phyloP scores from a whole-genome alignment of 1,140 invertebrate genomes.

The Pararge aegeria region DNA sequence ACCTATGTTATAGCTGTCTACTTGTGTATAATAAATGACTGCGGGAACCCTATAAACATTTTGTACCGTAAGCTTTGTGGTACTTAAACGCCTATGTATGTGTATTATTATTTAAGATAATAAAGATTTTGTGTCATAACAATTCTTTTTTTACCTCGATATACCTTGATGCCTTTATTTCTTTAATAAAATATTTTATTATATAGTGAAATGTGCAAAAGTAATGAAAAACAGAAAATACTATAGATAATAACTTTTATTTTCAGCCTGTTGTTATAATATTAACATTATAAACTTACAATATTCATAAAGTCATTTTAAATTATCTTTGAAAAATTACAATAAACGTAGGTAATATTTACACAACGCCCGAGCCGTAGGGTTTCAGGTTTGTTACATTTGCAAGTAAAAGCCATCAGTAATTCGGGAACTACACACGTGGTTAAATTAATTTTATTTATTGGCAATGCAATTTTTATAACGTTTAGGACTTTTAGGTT shows the following conservation, averaged over 20 bases:
- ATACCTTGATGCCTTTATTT: neutral
- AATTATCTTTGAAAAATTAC: too few species aligned
- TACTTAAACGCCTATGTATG: conserved; percentile 17
- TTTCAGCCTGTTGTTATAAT: neutral
- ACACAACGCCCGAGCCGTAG: too few species aligned
- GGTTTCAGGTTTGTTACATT: too few species aligned
- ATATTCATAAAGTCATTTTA: neutral
- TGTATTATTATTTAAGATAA: conserved; percentile 16
- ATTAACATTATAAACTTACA: neutral
- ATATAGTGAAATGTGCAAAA: neutral
- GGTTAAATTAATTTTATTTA: too few species aligned
- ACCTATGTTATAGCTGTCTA: too few species aligned
- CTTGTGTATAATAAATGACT: too few species aligned
- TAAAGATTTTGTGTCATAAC: conserved; percentile 23
- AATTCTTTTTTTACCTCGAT: neutral
- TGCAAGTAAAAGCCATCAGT: too few species aligned
- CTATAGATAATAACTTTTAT: conserved; percentile 3
- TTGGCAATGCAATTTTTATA: too few species aligned
- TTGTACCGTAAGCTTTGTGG: neutral
- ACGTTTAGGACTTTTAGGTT: too few species aligned
- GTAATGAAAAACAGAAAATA: neutral
- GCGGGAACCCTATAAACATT: neutral
- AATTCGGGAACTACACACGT: too few species aligned
- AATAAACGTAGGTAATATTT: too few species aligned
- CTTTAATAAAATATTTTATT: too few species aligned